Base-by-base conservation (phyloP, 2,888 invertebrate species). In the Pachliopta kotzebuea region DNA sequence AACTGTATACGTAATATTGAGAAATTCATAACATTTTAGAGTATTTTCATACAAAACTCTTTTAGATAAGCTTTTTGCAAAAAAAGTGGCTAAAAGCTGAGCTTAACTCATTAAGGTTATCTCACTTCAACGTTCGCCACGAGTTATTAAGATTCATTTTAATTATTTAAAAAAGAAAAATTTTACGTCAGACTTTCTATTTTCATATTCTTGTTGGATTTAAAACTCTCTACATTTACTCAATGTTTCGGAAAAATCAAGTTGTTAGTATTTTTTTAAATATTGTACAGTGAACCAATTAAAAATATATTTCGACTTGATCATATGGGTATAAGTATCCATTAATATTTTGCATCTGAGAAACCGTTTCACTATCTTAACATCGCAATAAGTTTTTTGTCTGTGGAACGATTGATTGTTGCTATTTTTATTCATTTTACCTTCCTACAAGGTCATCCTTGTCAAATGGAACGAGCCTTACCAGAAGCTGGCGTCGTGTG, bases 391-490 rank as follows among this genome's bases (percentile, higher is more conserved):
- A 8, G 29, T 29, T 2, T 29, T 29, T 29, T 6, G 2, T 29
- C 8, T 29, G 7, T 0, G 29, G 8, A 29, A 29, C 29, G 7
- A 17, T 42, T 42, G 4, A 42, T 9, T 42, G 11, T 42, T 42
- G 9, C 14, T 42, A 42, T 14, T 42, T 42, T 42, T 9, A 18
- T 42, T 42, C 18, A 4, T 42, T 18, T 42, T 45, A 42, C 42
- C 4, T 45, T 45, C 18, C n/a, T 45, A 11, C 74, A 42, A 98
- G 98, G 97, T 98, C 65, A 97, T 97, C 72, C 92, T 99, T 65
- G 99, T 99, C 45, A 97, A 98, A 90, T 99, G 99, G 99, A 99
- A 99, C 91, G 98, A 98, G 84, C 98, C 98, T 0, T 99, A 98
- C 85, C 98, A 98, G 90, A 99, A 99, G 88, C 90, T 99, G 74